These are phyloP conservation scores for Alauda arvensis DNA, from an alignment of 2,797 vertebrate species.

Conservation along the genomic window DNA sequence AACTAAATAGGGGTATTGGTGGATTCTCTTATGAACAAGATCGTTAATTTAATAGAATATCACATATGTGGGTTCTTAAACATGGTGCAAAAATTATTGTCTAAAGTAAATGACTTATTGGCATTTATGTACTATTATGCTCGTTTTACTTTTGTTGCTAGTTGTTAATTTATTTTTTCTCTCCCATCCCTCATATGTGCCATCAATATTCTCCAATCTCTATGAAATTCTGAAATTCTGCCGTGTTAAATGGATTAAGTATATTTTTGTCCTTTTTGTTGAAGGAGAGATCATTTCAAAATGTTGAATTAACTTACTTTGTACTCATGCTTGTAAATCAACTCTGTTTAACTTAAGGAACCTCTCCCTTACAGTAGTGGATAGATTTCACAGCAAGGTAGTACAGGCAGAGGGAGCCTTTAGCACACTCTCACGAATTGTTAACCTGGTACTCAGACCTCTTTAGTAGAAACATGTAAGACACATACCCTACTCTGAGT, in stretches of 20 bases:
- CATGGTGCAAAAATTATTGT: not conserved
- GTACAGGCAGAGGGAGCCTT: not conserved
- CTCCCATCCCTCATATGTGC: too few species aligned
- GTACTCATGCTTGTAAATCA: not conserved
- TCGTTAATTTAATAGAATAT: not conserved
- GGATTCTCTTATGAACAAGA: not conserved
- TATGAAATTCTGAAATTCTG: not conserved
- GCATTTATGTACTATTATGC: not conserved
- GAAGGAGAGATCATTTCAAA: not conserved
- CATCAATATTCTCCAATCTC: not conserved
- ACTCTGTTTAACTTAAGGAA: not conserved
- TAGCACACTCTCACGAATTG: not conserved
- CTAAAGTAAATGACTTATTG: not conserved
- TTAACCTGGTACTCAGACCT: not conserved
- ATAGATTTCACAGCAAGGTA: not conserved
- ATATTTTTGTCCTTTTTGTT: not conserved
- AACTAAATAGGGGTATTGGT: not conserved
- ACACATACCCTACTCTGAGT: not conserved
- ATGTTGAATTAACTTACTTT: not conserved
- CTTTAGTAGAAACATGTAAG: not conserved
- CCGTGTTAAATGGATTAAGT: not conserved
- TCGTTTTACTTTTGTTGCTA: not conserved
- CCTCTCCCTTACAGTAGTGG: not conserved
- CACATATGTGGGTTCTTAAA: not conserved
- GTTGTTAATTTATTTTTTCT: not conserved